Evolutionary conservation across 53 echinoderm and acorn worm genomes (phyloP).

Genomic region (Astropecten irregularis): DNA sequence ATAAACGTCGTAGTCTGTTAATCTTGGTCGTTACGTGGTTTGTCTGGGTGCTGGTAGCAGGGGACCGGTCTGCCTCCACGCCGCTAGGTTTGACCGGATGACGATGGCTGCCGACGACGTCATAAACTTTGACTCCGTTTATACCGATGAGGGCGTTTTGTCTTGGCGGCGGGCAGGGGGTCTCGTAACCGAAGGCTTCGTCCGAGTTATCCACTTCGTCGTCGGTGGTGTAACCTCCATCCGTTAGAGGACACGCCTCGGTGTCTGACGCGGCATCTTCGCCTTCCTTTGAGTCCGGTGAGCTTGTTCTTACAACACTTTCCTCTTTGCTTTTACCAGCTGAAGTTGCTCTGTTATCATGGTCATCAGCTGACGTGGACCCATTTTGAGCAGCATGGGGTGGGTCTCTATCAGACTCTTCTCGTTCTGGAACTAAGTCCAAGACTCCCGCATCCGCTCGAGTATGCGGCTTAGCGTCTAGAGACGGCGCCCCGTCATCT

Average conservation of each 20-base stretch:
- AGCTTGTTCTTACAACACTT: too few relatives aligned
- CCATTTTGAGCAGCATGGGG: too few relatives aligned
- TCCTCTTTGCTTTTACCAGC: too few relatives aligned
- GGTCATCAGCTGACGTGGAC: too few relatives aligned
- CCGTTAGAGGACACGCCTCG: not conserved
- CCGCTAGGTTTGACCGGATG: not conserved
- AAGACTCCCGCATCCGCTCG: too few relatives aligned
- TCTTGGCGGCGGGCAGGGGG: slow-evolving; percentile 54
- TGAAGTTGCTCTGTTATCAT: too few relatives aligned
- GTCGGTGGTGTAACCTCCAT: not conserved
- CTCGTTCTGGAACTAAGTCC: too few relatives aligned
- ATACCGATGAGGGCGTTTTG: slow-evolving; percentile 7
- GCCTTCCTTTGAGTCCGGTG: too few relatives aligned
- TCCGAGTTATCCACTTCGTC: slow-evolving; percentile 3
- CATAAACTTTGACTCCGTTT: slow-evolving; percentile 1
- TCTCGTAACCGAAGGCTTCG: slow-evolving; percentile 31
- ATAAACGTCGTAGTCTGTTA: not conserved
- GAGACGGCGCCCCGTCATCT: not conserved
- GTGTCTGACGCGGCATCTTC: not conserved
- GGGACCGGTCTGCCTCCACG: not conserved
- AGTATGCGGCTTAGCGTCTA: not conserved
- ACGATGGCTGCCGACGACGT: not conserved
- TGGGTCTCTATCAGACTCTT: too few relatives aligned
- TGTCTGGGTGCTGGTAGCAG: not conserved
- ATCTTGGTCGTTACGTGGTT: slow-evolving; percentile 6